Evolutionary conservation across 2,888 invertebrate species (phyloP).

Genomic region (Cheilosia soror): DNA sequence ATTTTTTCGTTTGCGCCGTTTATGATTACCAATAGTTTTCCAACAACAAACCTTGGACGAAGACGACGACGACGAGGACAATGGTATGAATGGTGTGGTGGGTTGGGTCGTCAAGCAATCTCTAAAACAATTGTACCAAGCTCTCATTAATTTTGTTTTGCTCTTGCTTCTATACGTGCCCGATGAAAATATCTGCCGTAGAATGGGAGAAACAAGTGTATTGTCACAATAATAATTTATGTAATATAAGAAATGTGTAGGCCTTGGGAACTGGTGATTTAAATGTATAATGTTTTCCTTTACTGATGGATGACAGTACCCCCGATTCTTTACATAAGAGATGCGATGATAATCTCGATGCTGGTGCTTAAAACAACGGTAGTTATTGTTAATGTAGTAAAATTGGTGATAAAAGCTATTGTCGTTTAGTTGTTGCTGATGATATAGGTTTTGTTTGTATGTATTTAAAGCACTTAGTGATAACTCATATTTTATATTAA

Average conservation of each 20-base stretch:
- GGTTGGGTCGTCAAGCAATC: not conserved
- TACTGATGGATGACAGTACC: slow-evolving; percentile 25
- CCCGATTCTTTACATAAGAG: slow-evolving; percentile 8
- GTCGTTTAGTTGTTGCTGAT: slow-evolving; percentile 21
- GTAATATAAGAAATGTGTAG: not conserved
- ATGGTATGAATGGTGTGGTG: slow-evolving; percentile 7
- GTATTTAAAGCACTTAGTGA: not conserved
- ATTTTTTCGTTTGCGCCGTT: slow-evolving; percentile 54
- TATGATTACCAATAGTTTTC: slow-evolving; percentile 44
- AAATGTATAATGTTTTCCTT: not conserved
- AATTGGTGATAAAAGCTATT: slow-evolving; percentile 17
- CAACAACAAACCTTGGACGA: slow-evolving; percentile 35
- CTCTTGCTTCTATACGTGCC: not conserved
- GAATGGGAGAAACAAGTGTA: not conserved
- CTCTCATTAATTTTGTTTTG: slow-evolving; percentile 13
- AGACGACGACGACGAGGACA: slow-evolving; percentile 6
- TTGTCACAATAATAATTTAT: slow-evolving; percentile 20
- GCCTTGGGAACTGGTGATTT: not conserved
- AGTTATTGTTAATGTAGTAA: not conserved
- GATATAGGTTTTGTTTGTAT: slow-evolving; percentile 22
- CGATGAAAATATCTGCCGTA: not conserved
- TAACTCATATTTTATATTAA: slow-evolving; percentile 1
- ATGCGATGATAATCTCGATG: slow-evolving; percentile 18
- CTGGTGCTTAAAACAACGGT: slow-evolving; percentile 9
- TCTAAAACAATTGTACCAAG: slow-evolving; percentile 6